Conservation (phyloP, 37 sponge, comb jelly and placozoan species). For the Mnemiopsis leidyi region DNA sequence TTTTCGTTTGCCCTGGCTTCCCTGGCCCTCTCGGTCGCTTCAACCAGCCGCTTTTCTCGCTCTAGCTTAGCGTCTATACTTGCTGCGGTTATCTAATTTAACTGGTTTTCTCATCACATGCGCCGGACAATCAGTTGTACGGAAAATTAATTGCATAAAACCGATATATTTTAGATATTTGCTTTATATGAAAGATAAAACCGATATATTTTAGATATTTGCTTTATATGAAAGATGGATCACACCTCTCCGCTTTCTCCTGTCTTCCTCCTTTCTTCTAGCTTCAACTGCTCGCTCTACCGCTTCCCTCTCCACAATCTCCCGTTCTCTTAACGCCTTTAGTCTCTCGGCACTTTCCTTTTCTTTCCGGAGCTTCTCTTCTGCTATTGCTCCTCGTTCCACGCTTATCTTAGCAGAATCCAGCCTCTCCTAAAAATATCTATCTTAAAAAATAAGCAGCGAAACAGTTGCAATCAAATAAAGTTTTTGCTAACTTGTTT, state of each 20-base stretch:
- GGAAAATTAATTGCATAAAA: too few species aligned
- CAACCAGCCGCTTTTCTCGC: neutral
- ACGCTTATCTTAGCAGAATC: neutral
- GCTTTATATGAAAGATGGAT: too few species aligned
- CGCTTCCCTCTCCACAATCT: neutral
- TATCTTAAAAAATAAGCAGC: too few species aligned
- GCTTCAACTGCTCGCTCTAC: neutral
- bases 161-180: too few species aligned
- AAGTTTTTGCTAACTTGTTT: too few species aligned
- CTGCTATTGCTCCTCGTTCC: neutral
- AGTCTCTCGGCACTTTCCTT: neutral
- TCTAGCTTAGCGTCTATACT: conserved; percentile 15
- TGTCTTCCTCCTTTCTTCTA: conserved; percentile 1
- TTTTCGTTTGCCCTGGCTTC: neutral
- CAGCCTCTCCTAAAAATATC: neutral
- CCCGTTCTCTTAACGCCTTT: neutral
- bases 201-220: too few species aligned
- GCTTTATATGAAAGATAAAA: too few species aligned
- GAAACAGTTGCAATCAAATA: too few species aligned
- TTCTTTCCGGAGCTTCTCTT: neutral
- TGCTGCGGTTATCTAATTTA: neutral
- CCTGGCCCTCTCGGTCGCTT: neutral
- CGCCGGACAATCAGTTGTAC: too few species aligned
- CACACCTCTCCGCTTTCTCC: neutral
- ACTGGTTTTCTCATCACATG: too few species aligned